Evolutionary conservation across 2,113 vertebrate genomes (phyloP).

Genomic region (Clarias batrachus): DNA sequence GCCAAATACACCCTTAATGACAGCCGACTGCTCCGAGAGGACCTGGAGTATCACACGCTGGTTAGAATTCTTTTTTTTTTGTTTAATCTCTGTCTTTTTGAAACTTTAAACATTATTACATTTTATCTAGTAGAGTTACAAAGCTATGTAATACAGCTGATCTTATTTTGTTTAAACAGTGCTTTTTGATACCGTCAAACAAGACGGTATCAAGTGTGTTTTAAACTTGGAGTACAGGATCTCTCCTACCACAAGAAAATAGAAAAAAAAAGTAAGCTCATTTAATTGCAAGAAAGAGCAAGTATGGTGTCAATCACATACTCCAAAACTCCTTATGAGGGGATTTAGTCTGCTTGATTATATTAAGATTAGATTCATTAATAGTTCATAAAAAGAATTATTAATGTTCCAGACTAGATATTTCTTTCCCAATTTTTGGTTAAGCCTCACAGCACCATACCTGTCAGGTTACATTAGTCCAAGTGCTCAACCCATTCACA

Average conservation of each 20-base stretch:
- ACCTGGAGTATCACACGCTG: slow-evolving; percentile 92
- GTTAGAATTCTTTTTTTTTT: slow-evolving; percentile 66
- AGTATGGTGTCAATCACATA: no score
- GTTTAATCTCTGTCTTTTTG: background rate
- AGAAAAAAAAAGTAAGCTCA: background rate
- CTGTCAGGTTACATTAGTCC: no score
- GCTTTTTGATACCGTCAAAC: background rate
- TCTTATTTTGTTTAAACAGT: background rate
- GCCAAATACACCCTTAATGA: slow-evolving; percentile 97
- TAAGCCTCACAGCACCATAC: no score
- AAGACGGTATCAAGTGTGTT: background rate
- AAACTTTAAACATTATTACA: background rate
- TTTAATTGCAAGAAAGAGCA: no score
- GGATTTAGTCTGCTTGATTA: no score
- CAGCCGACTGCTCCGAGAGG: slow-evolving; percentile 92
- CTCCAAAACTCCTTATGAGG: no score
- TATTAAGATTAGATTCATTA: no score
- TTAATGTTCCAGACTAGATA: no score
- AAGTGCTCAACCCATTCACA: background rate
- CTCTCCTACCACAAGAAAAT: background rate
- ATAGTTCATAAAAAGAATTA: no score
- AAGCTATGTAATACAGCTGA: background rate
- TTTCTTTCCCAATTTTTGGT: no score
- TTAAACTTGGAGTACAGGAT: background rate
- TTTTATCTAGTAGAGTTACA: background rate